phyloP scores from a whole-genome alignment of 2,113 vertebrate species.

The Okapia johnstoni region DNA sequence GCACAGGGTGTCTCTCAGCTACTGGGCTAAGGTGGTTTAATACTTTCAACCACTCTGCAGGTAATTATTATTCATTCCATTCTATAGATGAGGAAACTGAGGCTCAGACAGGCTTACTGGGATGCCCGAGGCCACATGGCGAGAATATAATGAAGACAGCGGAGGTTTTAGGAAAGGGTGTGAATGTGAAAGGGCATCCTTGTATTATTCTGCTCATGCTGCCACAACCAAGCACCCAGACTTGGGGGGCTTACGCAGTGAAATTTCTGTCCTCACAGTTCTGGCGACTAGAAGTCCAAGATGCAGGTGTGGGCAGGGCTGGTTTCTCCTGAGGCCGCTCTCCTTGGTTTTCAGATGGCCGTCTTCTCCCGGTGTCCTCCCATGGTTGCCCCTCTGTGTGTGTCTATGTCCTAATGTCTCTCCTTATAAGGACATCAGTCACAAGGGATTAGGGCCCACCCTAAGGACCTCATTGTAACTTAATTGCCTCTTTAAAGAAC shows the following conservation, averaged over 20 bases:
- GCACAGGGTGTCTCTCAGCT: background rate
- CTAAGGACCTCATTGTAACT: background rate
- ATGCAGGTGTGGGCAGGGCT: background rate
- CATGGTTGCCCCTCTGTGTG: fast-evolving
- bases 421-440: background rate
- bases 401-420: background rate
- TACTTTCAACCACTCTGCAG: background rate
- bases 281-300: background rate
- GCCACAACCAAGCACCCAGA: background rate
- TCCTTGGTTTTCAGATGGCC: background rate
- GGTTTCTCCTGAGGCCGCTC: background rate
- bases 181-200: background rate
- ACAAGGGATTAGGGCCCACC: background rate
- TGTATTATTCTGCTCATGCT: background rate
- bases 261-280: background rate
- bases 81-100: background rate
- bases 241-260: background rate
- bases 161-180: background rate
- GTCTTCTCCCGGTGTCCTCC: background rate
- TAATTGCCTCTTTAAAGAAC: background rate
- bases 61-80: background rate
- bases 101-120: background rate
- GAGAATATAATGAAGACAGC: background rate
- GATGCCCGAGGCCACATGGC: background rate
- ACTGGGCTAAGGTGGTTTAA: fast-evolving